A percentile compares a stretch with the other conserved stretches of the same genome.
Conservation (phyloP, 2,888 invertebrate genomes). For the Macaria liturata region DNA sequence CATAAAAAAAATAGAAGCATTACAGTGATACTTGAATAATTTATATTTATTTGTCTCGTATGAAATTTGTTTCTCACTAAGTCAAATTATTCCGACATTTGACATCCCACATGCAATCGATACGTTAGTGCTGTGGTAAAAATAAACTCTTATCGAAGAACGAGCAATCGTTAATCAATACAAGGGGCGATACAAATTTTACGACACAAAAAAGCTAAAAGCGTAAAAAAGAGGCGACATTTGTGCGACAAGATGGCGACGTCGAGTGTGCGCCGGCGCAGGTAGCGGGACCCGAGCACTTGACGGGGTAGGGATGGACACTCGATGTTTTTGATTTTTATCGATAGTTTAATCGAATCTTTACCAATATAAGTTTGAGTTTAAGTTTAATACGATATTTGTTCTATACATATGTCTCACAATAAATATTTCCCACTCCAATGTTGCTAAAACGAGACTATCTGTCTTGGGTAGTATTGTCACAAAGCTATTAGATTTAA, state of each 20-base stretch:
- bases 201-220: constrained; percentile 28
- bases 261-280: constrained; percentile 53
- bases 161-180: constrained; percentile 37
- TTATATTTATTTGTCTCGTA: too few species aligned
- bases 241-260: constrained; percentile 58
- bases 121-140: constrained; percentile 17
- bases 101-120: neutral
- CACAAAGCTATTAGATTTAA: too few species aligned
- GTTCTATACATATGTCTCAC: too few species aligned
- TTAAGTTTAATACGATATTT: too few species aligned
- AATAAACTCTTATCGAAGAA: constrained; percentile 31
- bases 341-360: constrained; percentile 5
- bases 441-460: too few species aligned
- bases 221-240: constrained; percentile 45
- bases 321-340: constrained; percentile 8
- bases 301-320: constrained; percentile 33
- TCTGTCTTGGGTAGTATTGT: too few species aligned
- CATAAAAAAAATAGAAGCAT: too few species aligned
- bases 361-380: too few species aligned
- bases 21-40: too few species aligned
- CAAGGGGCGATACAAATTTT: constrained; percentile 38
- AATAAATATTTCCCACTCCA: too few species aligned
- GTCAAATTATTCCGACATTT: neutral
- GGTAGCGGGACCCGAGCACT: constrained; percentile 44
- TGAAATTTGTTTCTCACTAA: too few species aligned